A percentile compares a stretch with the other conserved stretches of the same genome.
Conservation (phyloP, 2,113 vertebrate species). For the Limanda limanda region DNA sequence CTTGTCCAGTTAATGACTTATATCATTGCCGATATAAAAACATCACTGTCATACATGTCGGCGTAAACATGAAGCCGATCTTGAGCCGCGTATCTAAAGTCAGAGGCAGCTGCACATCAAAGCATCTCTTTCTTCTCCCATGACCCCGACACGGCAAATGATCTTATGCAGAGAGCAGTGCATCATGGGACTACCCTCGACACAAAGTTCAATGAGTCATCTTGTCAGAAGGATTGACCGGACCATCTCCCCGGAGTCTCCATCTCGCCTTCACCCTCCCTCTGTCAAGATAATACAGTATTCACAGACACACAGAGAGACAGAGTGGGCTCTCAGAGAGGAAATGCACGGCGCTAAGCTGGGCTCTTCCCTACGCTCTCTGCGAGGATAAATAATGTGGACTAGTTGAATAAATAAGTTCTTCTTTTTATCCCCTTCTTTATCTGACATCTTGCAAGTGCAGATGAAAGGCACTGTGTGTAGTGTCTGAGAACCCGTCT, state of each 20-base stretch:
- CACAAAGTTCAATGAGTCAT: slow-evolving; percentile 54
- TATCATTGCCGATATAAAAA: background rate
- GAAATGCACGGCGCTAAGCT: slow-evolving; percentile 33
- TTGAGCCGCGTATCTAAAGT: slow-evolving; percentile 26
- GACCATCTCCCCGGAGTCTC: slow-evolving; percentile 32
- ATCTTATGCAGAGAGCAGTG: slow-evolving; percentile 19
- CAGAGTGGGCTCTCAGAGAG: slow-evolving; percentile 37
- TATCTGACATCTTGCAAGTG: background rate
- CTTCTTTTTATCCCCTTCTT: slow-evolving; percentile 20
- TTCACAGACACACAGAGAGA: slow-evolving; percentile 24
- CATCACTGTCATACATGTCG: slow-evolving; percentile 19
- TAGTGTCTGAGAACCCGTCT: background rate
- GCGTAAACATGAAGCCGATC: slow-evolving; percentile 22
- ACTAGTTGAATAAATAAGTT: slow-evolving; percentile 38
- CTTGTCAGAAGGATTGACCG: slow-evolving; percentile 56
- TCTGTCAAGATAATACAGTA: slow-evolving; percentile 34
- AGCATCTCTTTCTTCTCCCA: background rate
- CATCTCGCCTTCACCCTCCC: background rate
- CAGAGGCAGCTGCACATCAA: slow-evolving; percentile 27
- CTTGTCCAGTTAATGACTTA: background rate
- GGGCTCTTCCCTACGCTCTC: slow-evolving; percentile 21
- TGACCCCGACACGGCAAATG: slow-evolving; percentile 32
- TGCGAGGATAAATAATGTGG: slow-evolving; percentile 30
- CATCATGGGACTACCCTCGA: slow-evolving; percentile 26
- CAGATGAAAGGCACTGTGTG: background rate